Conservation (phyloP, 1,140 invertebrate genomes). For the Chrysopa pallens region DNA sequence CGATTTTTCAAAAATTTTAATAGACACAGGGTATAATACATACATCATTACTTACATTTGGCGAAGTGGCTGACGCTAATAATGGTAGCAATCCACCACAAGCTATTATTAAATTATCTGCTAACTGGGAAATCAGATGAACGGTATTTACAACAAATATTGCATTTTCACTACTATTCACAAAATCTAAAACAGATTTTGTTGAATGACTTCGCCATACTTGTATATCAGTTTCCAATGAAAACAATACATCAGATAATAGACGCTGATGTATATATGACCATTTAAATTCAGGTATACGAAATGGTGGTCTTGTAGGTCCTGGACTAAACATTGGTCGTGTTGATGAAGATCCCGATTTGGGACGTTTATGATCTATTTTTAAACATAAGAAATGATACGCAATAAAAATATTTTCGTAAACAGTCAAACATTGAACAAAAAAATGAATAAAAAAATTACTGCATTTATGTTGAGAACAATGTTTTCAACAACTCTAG, state of each 20-base stretch:
- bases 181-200: conserved; percentile 93
- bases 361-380: conserved; percentile 24
- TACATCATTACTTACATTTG: conserved; percentile 59
- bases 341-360: conserved; percentile 33
- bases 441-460: too few relatives aligned
- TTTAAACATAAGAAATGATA: too few relatives aligned
- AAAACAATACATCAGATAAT: conserved; percentile 91
- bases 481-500: too few relatives aligned
- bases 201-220: conserved; percentile 77
- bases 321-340: conserved; percentile 89
- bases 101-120: conserved; percentile 97
- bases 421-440: too few relatives aligned
- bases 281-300: conserved; percentile 99
- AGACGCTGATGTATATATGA: conserved; percentile 95
- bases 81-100: conserved; percentile 93
- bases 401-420: too few relatives aligned
- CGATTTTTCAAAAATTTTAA: too few relatives aligned
- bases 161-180: conserved; percentile 93
- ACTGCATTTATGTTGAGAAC: too few relatives aligned
- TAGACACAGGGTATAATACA: not conserved
- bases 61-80: conserved; percentile 93
- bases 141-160: conserved; percentile 99
- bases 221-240: conserved; percentile 94
- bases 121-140: conserved; percentile 95
- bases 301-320: conserved; percentile 87